phyloP scores from a whole-genome alignment of 2,113 vertebrate genomes.

The Manacus vitellinus region DNA sequence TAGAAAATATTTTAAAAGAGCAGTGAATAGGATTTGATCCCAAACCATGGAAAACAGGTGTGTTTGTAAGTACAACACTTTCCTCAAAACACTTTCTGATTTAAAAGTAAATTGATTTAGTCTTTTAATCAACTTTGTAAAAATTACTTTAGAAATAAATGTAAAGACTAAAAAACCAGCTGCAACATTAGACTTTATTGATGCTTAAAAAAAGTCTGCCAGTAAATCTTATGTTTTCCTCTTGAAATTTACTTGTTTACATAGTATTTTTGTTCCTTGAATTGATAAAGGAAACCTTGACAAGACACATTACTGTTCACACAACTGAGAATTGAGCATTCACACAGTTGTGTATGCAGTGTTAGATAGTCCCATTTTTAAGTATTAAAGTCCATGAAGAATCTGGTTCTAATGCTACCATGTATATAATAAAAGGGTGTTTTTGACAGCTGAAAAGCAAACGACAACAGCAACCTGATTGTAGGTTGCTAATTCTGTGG shows the following conservation, averaged over 20 bases:
- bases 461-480: fast-evolving
- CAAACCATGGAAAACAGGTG: not conserved
- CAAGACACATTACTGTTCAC: not conserved
- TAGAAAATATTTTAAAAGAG: not conserved
- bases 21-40: not conserved
- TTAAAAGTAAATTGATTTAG: not conserved
- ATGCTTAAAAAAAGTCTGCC: not conserved
- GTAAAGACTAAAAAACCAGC: not conserved
- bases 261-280: not conserved
- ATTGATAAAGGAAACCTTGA: not conserved
- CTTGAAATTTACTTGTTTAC: not conserved
- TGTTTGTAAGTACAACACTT: not conserved
- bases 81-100: not conserved
- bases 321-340: not conserved
- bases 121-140: not conserved
- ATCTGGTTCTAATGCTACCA: not conserved
- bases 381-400: not conserved
- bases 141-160: not conserved
- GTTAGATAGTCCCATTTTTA: not conserved
- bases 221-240: not conserved
- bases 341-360: not conserved
- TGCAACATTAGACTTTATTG: not conserved
- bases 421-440: fast-evolving
- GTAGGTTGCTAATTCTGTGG: not conserved
- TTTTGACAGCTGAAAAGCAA: not conserved